phyloP scores from a whole-genome alignment of 2,888 invertebrate genomes.

The Abscondita cerata region DNA sequence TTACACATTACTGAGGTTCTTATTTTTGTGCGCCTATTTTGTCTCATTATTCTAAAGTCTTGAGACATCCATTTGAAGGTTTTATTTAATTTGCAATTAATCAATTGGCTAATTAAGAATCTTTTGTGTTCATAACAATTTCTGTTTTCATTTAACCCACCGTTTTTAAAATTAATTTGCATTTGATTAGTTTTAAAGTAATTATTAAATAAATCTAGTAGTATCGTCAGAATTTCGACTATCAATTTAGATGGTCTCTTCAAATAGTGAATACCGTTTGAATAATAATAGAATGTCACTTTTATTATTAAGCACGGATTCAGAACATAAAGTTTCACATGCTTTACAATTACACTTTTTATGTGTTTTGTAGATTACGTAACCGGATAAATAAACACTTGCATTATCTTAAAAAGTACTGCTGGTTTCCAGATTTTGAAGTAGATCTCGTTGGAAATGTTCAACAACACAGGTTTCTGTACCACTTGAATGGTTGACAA shows the following conservation, averaged over 20 bases:
- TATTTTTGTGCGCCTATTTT: too few relatives aligned
- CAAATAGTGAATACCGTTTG: not conserved
- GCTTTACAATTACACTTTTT: conserved; percentile 4
- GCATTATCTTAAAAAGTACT: not conserved
- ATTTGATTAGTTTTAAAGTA: not conserved
- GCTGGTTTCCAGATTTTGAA: not conserved
- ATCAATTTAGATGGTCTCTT: not conserved
- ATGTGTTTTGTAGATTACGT: not conserved
- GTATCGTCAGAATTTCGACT: not conserved
- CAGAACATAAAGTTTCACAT: not conserved
- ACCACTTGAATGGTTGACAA: too few relatives aligned
- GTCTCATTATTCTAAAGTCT: not conserved
- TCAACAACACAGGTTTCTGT: too few relatives aligned
- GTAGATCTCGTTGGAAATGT: too few relatives aligned
- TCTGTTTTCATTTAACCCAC: not conserved
- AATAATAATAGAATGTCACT: not conserved
- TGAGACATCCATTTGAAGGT: not conserved
- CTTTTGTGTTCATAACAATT: conserved; percentile 6
- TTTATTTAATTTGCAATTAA: not conserved
- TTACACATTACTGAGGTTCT: too few relatives aligned
- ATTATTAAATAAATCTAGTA: too few relatives aligned
- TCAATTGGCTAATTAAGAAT: conserved; percentile 1
- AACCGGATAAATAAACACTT: too few relatives aligned
- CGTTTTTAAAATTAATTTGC: not conserved
- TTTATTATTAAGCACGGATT: not conserved